Conservation (phyloP, 2,113 vertebrate genomes). For the Tringa solitaria region DNA sequence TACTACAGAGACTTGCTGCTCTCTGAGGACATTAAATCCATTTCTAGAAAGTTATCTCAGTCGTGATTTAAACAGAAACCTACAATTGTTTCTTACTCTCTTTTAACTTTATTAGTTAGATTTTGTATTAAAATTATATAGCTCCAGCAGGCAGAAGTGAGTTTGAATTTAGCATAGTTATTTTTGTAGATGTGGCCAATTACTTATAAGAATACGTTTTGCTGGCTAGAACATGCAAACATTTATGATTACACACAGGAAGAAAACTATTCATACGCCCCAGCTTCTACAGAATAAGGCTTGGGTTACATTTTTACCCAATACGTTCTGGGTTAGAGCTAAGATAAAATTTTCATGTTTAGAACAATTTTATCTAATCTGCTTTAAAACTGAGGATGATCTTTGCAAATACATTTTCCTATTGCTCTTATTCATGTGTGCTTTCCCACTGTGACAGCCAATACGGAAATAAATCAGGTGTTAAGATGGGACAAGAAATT, state of each 20-base stretch:
- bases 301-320: not conserved
- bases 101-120: constrained; percentile 49
- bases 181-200: constrained; percentile 51
- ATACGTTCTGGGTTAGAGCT: not conserved
- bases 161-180: constrained; percentile 61
- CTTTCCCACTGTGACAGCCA: constrained; percentile 60
- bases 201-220: constrained; percentile 41
- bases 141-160: constrained; percentile 49
- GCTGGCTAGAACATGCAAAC: not conserved
- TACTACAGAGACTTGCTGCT: not conserved
- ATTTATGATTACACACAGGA: not conserved
- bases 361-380: constrained; percentile 57
- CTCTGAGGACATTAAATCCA: not conserved
- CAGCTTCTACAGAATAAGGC: not conserved
- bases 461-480: constrained; percentile 45
- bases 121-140: constrained; percentile 55
- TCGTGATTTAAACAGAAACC: constrained; percentile 48
- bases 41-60: constrained; percentile 58
- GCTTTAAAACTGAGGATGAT: constrained; percentile 67
- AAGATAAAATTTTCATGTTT: constrained; percentile 33
- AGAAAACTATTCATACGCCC: not conserved
- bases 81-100: constrained; percentile 49
- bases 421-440: constrained; percentile 18
- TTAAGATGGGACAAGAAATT: constrained; percentile 57
- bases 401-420: constrained; percentile 24